phyloP scores from a whole-genome alignment of 2,113 vertebrate species.

The Deroptyus accipitrinus region DNA sequence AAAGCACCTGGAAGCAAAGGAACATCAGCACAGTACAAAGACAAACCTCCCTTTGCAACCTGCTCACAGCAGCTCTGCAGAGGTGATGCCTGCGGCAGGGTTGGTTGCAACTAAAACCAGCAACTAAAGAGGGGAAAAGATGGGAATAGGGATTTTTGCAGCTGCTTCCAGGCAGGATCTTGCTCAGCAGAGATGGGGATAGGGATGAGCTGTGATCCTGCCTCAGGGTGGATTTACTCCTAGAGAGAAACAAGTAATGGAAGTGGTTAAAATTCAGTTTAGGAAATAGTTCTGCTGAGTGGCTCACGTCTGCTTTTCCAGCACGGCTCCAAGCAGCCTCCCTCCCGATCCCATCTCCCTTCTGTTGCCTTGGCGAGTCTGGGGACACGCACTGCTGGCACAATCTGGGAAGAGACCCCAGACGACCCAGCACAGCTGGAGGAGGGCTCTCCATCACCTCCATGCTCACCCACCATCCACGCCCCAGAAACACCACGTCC shows the following conservation, averaged over 20 bases:
- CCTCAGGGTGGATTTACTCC: not conserved
- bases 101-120: not conserved
- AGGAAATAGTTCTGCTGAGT: not conserved
- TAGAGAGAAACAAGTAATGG: not conserved
- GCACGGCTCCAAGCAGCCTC: not conserved
- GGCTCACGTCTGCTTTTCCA: not conserved
- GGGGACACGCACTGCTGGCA: not conserved
- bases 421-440: not conserved
- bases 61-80: not conserved
- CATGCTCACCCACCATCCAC: not conserved
- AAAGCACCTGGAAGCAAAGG: not conserved
- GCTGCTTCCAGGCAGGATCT: not conserved
- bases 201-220: not conserved
- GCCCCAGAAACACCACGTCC: fast-evolving
- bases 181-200: not conserved
- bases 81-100: fast-evolving
- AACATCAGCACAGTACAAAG: not conserved
- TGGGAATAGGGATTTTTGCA: not conserved
- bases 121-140: not conserved
- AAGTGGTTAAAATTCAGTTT: not conserved
- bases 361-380: conserved; percentile 37
- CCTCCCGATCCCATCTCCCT: conserved; percentile 9
- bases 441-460: not conserved
- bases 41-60: not conserved
- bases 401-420: not conserved